Base-by-base conservation (phyloP, 2,888 invertebrate species). In the Polymixis flavicincta region DNA sequence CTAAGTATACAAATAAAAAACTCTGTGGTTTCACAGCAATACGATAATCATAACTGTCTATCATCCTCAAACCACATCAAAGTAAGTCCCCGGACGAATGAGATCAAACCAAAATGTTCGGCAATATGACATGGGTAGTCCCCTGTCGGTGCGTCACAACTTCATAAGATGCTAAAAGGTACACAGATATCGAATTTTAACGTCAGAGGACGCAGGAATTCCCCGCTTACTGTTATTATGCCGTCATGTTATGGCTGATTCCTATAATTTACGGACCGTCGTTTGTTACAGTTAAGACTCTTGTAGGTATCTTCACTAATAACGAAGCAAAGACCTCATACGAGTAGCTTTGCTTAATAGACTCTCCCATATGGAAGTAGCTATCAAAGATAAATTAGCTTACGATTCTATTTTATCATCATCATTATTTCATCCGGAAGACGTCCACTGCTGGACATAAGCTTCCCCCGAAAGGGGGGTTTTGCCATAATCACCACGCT, bases 201-300 rank as follows among this genome's bases (percentile, higher is more conserved):
- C 60, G 42, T 76, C 59, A 50, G 37, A 37, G 13, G 1, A 7
- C 14, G 13, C 5, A 65, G 60, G 60, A 80, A 76, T 66, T n/a
- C 65, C 77, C 68, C 48, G 32, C n/a, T 17, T 37, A 52, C 42
- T 17, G 50, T 48, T 55, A 17, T 42, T n/a, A 14, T 71, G 57
- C 66, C 70, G 70, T 77, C 57, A 67, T 32, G 14, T 37, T 37
- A 37, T 37, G 37, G 6, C 37, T 37, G 37, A 37, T 37, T 37
- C 37, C 37, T 37, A 37, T 37, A 37, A 37, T 37, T 37, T 37
- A 37, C 37, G 37, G 37, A 37, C 37, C 37, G 37, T 37, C 6
- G 6, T 37, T 37, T 6, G 5, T 37, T 37, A 6, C 3, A 37
- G 5, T 37, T 37, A 32, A 3, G 32, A 32, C 32, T 32, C 4